Percentiles rank a stretch among this genome's conserved stretches.
Conservation (phyloP, 2,797 vertebrate species). For the Mus spretus region DNA sequence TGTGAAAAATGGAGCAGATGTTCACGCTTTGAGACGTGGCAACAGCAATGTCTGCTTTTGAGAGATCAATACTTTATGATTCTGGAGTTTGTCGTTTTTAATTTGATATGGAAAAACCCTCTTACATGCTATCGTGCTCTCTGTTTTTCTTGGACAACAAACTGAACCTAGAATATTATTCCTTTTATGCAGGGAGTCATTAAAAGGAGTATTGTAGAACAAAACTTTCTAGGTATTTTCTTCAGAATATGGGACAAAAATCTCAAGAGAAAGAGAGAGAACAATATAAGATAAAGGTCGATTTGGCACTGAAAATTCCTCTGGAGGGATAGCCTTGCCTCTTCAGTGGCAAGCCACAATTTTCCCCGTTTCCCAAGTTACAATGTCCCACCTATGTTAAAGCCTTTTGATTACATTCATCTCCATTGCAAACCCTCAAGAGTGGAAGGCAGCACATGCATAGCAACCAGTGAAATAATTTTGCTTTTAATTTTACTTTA, state of each 20-base stretch:
- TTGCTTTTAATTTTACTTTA: constrained; percentile 80
- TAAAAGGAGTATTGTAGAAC: constrained; percentile 1
- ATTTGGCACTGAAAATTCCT: constrained; percentile 43
- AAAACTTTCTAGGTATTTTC: constrained; percentile 62
- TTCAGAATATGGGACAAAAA: constrained; percentile 47
- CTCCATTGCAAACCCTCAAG: constrained; percentile 17
- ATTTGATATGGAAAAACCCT: constrained; percentile 53
- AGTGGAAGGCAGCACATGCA: constrained; percentile 17
- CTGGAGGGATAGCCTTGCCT: neutral
- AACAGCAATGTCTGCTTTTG: constrained; percentile 59
- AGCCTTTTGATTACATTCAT: constrained; percentile 3
- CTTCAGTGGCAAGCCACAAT: neutral
- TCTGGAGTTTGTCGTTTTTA: constrained; percentile 54
- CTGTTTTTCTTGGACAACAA: constrained; percentile 35
- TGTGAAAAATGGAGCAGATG: constrained; percentile 73
- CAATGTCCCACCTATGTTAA: neutral
- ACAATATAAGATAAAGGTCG: constrained; percentile 23
- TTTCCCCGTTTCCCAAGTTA: neutral
- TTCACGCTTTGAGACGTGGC: constrained; percentile 47
- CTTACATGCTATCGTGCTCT: neutral
- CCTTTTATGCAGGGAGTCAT: constrained; percentile 47
- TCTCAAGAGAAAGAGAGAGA: constrained; percentile 33
- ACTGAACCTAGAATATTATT: constrained; percentile 19
- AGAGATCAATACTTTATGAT: constrained; percentile 72
- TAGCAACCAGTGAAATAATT: constrained; percentile 52